Evolutionary conservation across 2,113 vertebrate genomes (phyloP).

Genomic region (Caranx melampygus): DNA sequence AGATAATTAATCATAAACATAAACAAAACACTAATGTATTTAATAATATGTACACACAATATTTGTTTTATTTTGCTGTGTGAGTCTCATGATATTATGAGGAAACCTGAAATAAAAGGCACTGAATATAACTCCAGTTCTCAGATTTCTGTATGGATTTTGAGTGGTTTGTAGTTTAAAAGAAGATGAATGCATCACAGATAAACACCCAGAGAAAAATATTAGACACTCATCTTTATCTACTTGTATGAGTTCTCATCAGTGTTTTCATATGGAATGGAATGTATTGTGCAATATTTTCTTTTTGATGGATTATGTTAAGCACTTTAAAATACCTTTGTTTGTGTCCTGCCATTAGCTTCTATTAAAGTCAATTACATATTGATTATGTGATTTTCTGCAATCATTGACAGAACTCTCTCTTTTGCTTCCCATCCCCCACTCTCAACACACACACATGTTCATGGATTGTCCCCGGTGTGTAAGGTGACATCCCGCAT

Average conservation of each 20-base stretch:
- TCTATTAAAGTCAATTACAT: neutral
- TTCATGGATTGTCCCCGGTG: conserved; percentile 33
- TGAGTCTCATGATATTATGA: too few relatives aligned
- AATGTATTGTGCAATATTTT: neutral
- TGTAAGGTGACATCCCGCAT: conserved; percentile 82
- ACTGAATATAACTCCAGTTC: too few relatives aligned
- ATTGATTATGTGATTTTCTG: conserved; percentile 27
- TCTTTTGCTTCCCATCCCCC: neutral
- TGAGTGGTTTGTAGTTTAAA: neutral
- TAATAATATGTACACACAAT: too few relatives aligned
- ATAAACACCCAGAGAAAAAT: neutral
- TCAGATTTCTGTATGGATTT: neutral
- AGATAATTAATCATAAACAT: too few relatives aligned
- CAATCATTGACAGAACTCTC: conserved; percentile 26
- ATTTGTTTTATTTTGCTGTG: too few relatives aligned
- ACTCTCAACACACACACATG: conserved; percentile 7
- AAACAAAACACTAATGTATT: too few relatives aligned
- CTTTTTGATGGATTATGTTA: conserved; percentile 2
- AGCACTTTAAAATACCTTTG: conserved; percentile 2
- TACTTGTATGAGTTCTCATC: neutral
- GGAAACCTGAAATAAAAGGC: too few relatives aligned
- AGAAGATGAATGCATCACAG: neutral
- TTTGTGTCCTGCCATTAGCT: neutral
- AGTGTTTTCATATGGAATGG: neutral
- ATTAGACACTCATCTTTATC: neutral